phyloP scores from a whole-genome alignment of 2,797 vertebrate genomes.

The Hippocampus kuda region DNA sequence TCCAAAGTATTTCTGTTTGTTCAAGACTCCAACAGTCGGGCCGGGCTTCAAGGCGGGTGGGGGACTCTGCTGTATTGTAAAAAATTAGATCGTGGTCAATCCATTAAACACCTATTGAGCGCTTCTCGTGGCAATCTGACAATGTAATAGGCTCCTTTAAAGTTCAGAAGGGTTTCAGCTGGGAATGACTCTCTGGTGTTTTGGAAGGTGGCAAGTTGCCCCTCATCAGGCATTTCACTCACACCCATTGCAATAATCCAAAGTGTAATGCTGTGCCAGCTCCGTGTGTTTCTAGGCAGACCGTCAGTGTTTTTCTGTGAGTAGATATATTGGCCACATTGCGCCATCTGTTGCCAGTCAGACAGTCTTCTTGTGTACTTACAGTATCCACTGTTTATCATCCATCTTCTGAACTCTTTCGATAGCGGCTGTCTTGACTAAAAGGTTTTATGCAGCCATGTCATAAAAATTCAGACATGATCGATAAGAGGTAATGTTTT shows the following conservation, averaged over 20 bases:
- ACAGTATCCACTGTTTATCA: constrained; percentile 4
- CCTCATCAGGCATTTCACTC: constrained; percentile 43
- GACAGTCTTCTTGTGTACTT: constrained; percentile 39
- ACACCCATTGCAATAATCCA: constrained; percentile 39
- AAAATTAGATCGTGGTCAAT: constrained; percentile 17
- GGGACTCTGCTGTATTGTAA: constrained; percentile 6
- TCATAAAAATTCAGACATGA: not conserved
- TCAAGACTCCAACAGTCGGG: constrained; percentile 8
- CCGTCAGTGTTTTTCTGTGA: constrained; percentile 45
- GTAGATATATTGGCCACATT: constrained; percentile 45
- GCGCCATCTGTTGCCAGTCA: constrained; percentile 49
- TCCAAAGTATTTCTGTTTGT: constrained; percentile 20
- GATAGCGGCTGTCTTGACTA: not conserved
- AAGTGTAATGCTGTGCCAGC: constrained; percentile 36
- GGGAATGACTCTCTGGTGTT: constrained; percentile 31
- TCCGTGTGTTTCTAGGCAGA: constrained; percentile 48
- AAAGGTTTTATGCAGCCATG: not conserved
- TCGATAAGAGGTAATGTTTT: too few relatives aligned
- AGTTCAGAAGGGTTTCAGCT: constrained; percentile 16
- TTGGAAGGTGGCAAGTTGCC: constrained; percentile 39
- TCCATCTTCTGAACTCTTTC: not conserved
- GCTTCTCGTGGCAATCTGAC: constrained; percentile 12
- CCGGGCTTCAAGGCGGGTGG: not conserved
- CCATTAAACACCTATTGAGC: constrained; percentile 8
- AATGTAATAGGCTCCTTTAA: constrained; percentile 15